Evolutionary conservation across 2,113 vertebrate species (phyloP).

Genomic region (Ctenodactylus gundi): DNA sequence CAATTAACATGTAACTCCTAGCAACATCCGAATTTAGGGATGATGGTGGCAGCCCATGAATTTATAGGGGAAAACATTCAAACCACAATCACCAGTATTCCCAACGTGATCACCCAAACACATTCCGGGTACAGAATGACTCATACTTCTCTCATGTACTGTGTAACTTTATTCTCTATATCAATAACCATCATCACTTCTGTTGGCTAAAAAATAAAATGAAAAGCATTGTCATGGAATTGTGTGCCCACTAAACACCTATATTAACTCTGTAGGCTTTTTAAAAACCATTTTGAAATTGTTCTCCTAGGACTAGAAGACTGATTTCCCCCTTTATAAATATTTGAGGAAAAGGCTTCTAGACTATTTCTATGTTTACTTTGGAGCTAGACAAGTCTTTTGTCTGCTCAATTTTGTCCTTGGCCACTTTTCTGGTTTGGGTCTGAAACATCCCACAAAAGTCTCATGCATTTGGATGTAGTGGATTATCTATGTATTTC

Average conservation of each 20-base stretch:
- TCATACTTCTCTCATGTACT: not conserved
- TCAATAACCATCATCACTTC: not conserved
- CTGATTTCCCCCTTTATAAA: not conserved
- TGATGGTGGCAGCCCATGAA: not conserved
- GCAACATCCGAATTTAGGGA: not conserved
- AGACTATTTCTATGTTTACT: not conserved
- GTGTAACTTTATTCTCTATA: not conserved
- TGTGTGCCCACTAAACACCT: not conserved
- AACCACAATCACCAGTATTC: not conserved
- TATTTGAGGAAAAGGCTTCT: not conserved
- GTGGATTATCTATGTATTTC: too few relatives aligned
- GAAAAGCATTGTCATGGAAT: not conserved
- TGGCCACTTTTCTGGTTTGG: too few relatives aligned
- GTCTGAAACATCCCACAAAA: too few relatives aligned
- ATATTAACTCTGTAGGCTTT: not conserved
- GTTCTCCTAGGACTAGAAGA: not conserved
- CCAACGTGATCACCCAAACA: too few relatives aligned
- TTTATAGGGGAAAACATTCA: not conserved
- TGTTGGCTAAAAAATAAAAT: not conserved
- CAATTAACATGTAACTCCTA: not conserved
- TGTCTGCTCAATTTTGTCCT: not conserved
- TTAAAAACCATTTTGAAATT: not conserved
- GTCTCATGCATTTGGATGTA: too few relatives aligned
- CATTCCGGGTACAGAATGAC: not conserved
- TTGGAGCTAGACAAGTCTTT: not conserved